Conservation (phyloP, 2,113 vertebrate genomes). For the Rynchops niger region DNA sequence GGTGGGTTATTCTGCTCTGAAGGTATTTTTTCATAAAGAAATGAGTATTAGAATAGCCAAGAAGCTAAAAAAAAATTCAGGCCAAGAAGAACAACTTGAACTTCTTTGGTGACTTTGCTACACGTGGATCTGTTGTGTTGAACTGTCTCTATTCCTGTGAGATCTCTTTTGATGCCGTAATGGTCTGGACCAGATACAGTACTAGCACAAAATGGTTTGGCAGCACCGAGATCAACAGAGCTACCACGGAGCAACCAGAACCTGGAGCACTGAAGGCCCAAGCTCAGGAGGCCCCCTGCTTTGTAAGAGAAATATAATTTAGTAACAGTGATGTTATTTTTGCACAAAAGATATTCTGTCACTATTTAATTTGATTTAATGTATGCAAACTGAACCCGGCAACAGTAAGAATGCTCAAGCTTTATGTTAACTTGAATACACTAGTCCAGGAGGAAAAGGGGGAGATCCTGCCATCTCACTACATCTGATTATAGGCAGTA, state of each 20-base stretch:
- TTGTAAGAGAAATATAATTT: background rate
- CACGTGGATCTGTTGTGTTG: background rate
- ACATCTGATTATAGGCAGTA: background rate
- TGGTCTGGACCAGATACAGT: background rate
- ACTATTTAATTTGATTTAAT: background rate
- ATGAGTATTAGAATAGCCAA: background rate
- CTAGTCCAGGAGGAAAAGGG: background rate
- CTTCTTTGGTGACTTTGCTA: background rate
- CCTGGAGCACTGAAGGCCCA: background rate
- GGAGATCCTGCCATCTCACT: background rate
- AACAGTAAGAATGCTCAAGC: background rate
- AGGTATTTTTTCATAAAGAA: background rate
- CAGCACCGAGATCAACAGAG: background rate
- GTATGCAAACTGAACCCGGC: background rate
- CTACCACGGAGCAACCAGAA: background rate
- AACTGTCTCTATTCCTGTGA: accelerated
- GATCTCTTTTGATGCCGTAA: background rate
- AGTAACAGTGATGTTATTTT: background rate
- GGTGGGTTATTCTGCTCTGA: background rate
- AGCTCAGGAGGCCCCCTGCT: background rate
- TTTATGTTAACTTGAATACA: background rate
- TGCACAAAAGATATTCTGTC: background rate
- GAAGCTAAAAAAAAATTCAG: background rate
- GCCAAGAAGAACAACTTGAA: background rate
- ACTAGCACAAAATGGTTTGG: background rate